Base-by-base conservation (phyloP, 1,140 invertebrate species). In the Pseudomyrmex concolor region DNA sequence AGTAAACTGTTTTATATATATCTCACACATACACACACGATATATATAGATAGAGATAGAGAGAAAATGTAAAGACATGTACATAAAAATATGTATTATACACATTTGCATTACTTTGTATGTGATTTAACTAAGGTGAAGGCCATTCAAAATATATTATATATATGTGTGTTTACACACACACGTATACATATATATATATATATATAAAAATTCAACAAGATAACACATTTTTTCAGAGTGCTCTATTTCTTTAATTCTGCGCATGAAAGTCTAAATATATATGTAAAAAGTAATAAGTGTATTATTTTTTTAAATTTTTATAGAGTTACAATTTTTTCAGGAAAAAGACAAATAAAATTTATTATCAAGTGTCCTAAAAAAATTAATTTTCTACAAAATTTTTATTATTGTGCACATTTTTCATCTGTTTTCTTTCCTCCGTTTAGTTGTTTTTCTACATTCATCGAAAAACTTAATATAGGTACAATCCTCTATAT, bases 271-370 rank as follows among this genome's bases (percentile, higher is more conserved):
- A 80, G 43, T 71, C 19, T 48, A 59, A 50, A 71, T 57, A n/a
- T 51, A 71, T 17, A 59, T 62, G 43, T 78, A 80, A 80, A 9
- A 68, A 22, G 17, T 34, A 68, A 70, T 8, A 59, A 25, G 34
- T 50, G 43, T 80, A 71, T 80, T 71, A 80, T 71, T 80, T 80
- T 71, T 71, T 59, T 19, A 80, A 80, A 70, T 50, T 80, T 80
- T 80, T 80, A 80, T 80, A 80, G 66, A 12, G 34, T 34, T 70
- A 25, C 66, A 50, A 8, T 60, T 59, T 59, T 43, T 50, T 45
- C 17, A 71, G 5, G 7, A 34, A 34, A 34, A 7, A 34, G 34
- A 34, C 12, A 80, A 80, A 80, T 80, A 80, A 80, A 80, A 59
- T 50, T 59, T 57, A 25, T 70, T n/a, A 50, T 80, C 8, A 78